Evolutionary conservation across 2,113 vertebrate species (phyloP).

Genomic region (Odontesthes bonariensis): DNA sequence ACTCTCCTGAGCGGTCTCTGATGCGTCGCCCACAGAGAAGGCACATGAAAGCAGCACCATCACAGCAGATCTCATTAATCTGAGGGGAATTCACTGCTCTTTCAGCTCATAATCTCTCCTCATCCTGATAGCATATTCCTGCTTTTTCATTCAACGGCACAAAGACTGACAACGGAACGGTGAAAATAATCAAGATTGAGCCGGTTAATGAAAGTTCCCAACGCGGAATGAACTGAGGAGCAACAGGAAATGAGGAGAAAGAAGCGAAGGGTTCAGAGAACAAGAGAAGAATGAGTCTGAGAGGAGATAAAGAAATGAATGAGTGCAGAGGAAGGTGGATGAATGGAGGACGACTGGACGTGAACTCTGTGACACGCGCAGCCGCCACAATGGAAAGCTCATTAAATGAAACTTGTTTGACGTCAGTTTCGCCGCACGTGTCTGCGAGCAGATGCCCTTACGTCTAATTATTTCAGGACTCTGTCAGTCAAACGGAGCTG

Average conservation of each 20-base stretch:
- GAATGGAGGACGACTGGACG: conserved; percentile 11
- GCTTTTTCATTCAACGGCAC: neutral
- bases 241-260: conserved; percentile 12
- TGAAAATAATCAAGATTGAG: neutral
- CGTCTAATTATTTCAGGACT: conserved; percentile 14
- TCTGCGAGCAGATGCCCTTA: neutral
- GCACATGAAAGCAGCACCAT: neutral
- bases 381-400: conserved; percentile 15
- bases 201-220: conserved; percentile 3
- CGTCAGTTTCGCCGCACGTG: conserved; percentile 28
- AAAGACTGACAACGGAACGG: neutral
- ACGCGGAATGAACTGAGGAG: neutral
- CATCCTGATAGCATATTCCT: neutral
- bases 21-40: too few relatives aligned
- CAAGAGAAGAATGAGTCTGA: neutral
- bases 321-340: neutral
- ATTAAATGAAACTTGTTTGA: conserved; percentile 40
- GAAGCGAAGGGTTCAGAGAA: conserved; percentile 13
- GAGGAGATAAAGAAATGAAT: neutral
- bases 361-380: conserved; percentile 45
- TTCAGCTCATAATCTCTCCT: neutral
- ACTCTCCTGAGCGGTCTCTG: too few relatives aligned
- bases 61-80: neutral
- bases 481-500: conserved; percentile 25
- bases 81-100: neutral